Evolutionary conservation across 2,113 vertebrate genomes (phyloP).

Genomic region (Rhodinocichla rosea): DNA sequence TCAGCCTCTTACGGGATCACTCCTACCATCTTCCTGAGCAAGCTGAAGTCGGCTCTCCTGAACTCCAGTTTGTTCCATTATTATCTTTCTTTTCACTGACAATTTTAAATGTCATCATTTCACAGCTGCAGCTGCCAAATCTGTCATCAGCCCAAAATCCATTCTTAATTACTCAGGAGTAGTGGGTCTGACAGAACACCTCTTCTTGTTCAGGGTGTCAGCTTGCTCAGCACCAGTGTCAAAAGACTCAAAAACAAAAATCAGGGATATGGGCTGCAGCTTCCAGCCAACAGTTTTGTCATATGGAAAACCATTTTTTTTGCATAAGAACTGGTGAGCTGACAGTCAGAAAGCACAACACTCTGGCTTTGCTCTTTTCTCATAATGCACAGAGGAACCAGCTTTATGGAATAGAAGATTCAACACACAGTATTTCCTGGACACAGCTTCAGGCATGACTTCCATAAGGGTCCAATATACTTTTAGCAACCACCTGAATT

Average conservation of each 20-base stretch:
- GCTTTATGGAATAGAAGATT: neutral
- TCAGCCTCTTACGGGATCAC: neutral
- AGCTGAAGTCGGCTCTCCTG: neutral
- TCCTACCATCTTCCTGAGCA: neutral
- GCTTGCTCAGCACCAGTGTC: neutral
- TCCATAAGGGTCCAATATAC: neutral
- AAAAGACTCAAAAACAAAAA: neutral
- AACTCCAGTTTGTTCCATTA: neutral
- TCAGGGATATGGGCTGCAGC: neutral
- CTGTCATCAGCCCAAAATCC: neutral
- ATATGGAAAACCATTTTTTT: neutral
- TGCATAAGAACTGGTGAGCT: neutral
- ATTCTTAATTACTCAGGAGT: neutral
- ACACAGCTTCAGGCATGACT: neutral
- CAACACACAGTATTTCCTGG: neutral
- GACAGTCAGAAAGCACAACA: neutral
- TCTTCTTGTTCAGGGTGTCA: neutral
- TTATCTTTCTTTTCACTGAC: neutral
- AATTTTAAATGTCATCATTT: neutral
- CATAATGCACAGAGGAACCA: neutral
- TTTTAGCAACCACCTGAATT: neutral
- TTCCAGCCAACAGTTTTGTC: neutral
- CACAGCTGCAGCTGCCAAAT: neutral
- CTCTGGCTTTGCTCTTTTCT: neutral
- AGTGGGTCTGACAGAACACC: neutral